A percentile compares a stretch with the other conserved stretches of the same genome.
phyloP scores from a whole-genome alignment of 2,113 vertebrate species.

The Chloebia gouldiae region DNA sequence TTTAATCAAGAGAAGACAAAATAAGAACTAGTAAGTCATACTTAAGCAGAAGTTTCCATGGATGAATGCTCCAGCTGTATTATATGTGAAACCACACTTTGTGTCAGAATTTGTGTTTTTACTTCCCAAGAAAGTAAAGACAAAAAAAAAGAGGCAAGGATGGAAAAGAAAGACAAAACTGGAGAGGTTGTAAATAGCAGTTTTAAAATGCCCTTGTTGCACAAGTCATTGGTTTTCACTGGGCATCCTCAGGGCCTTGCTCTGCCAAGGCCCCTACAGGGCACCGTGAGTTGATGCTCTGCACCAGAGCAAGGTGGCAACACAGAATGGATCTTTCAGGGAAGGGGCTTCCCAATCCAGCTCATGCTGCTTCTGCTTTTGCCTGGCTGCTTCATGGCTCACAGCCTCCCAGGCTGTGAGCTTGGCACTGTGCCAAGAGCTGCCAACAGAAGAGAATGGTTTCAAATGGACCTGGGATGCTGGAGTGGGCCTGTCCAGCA shows the following conservation, averaged over 20 bases:
- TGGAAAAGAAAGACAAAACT: background rate
- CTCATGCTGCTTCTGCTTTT: background rate
- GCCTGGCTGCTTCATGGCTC: background rate
- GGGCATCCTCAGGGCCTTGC: background rate
- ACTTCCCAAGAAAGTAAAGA: background rate
- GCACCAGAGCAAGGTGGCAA: background rate
- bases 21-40: background rate
- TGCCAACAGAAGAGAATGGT: background rate
- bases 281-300: accelerated
- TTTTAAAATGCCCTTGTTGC: background rate
- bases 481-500: background rate
- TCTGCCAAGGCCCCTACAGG: background rate
- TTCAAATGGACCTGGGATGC: background rate
- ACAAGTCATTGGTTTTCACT: background rate
- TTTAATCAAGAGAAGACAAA: background rate
- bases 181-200: background rate
- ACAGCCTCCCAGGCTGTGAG: background rate
- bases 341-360: background rate
- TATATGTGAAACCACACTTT: background rate
- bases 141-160: background rate
- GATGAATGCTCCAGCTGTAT: background rate
- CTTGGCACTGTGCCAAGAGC: background rate
- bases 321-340: background rate
- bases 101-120: background rate
- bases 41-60: background rate